Base-by-base conservation (phyloP, 2,888 invertebrate species). In the Pardosa pseudoannulata region DNA sequence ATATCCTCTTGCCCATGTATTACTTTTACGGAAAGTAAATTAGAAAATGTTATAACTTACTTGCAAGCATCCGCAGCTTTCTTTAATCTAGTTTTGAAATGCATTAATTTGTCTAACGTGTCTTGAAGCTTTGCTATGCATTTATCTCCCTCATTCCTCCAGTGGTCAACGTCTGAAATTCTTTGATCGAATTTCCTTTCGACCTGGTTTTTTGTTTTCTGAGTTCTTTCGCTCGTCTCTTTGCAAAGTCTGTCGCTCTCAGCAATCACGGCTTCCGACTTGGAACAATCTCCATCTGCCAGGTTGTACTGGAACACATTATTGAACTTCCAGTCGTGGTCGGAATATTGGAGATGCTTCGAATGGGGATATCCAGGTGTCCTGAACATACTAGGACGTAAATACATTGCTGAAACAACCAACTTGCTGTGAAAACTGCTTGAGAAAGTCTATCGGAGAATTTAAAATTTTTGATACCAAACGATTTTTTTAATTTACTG, bases 161-260 rank as follows among this genome's bases (percentile, higher is more conserved):
- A 85, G 19, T 79, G 31, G 32, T 85, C 64, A 46, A 85, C 85
- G 28, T 85, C 85, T 6, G 73, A 65, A n/a, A 85, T 85, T n/a
- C 85, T 46, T 29, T 79, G 74, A 39, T 85, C 85, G 27, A 78
- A 85, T 28, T 79, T 79, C 27, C 85, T 67, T 23, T 85, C 85
- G n/a, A 85, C 85, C 16, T 74, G 79, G 1, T 39, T 46, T 19
- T 79, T 85, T 27, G 39, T 28, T 27, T 79, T 79, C 11, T 79
- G 73, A 0, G 74, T 85, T n/a, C 68, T 36, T 16, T 85, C 73
- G 1, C 62, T 39, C 0, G 85, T 85, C 29, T 73, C 85, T 36
- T 74, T 41, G 79, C 85, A 85, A 0, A 85, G 28, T 19, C 85
- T 67, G n/a, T 85, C 79, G 19, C 78, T 74, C 39, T 85, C 85